phyloP scores from a whole-genome alignment of 2,113 vertebrate species.

The Callithrix jacchus region DNA sequence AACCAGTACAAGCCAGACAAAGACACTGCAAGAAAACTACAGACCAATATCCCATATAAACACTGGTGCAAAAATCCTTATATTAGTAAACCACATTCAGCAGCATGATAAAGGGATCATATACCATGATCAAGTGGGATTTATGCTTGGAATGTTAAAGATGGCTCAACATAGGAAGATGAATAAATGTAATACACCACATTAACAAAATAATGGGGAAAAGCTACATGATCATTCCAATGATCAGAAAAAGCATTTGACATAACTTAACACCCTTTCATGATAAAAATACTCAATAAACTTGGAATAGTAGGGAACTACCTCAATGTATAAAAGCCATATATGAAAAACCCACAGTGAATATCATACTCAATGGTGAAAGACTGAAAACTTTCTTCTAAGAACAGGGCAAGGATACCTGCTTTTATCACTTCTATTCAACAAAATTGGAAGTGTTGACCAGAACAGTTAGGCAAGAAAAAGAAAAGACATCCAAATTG shows the following conservation, averaged over 20 bases:
- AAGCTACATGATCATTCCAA: not conserved
- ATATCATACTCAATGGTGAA: not conserved
- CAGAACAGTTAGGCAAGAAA: not conserved
- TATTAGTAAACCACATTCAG: not conserved
- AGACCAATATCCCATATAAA: not conserved
- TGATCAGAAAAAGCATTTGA: not conserved
- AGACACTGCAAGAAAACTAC: not conserved
- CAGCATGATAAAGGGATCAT: not conserved
- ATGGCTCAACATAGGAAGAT: not conserved
- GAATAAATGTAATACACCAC: not conserved
- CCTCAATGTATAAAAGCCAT: not conserved
- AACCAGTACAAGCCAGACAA: not conserved
- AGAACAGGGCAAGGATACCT: not conserved
- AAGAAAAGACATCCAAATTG: not conserved
- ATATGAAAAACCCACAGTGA: not conserved
- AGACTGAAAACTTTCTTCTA: not conserved
- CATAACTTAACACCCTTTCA: not conserved
- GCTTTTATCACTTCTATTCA: not conserved
- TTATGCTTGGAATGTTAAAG: not conserved
- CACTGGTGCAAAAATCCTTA: not conserved
- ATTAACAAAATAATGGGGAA: not conserved
- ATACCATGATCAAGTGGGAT: not conserved
- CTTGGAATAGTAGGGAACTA: not conserved
- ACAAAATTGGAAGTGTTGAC: not conserved
- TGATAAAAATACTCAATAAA: not conserved